A percentile compares a stretch with the other conserved stretches of the same genome.
Conservation (phyloP, 2,113 vertebrate species). For the Erythrolamprus reginae region DNA sequence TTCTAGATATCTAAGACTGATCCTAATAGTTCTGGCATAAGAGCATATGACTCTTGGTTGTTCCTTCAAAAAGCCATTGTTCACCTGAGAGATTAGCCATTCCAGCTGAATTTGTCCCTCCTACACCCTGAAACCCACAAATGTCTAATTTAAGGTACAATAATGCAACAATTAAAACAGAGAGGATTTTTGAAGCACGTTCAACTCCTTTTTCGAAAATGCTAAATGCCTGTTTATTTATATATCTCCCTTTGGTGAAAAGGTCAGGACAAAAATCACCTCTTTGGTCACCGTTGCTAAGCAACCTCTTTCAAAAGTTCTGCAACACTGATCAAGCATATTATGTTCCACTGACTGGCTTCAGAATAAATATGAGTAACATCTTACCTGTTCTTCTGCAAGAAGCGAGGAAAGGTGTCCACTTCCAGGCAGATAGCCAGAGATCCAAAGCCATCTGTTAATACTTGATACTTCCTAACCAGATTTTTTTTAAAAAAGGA, state of each 20-base stretch:
- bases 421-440: fast-evolving
- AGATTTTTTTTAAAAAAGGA: slow-evolving; percentile 79
- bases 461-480: background rate
- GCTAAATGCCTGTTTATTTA: slow-evolving; percentile 64
- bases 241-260: slow-evolving; percentile 56
- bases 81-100: background rate
- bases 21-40: background rate
- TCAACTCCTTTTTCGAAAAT: slow-evolving; percentile 34
- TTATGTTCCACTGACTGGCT: slow-evolving; percentile 52
- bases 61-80: background rate
- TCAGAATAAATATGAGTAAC: slow-evolving; percentile 46
- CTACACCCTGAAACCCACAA: background rate
- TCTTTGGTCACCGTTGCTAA: slow-evolving; percentile 76
- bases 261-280: slow-evolving; percentile 71
- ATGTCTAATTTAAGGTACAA: slow-evolving; percentile 25
- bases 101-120: background rate
- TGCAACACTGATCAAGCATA: slow-evolving; percentile 62
- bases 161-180: slow-evolving; percentile 49
- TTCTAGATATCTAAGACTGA: background rate
- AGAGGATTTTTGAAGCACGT: slow-evolving; percentile 30
- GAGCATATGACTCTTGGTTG: background rate
- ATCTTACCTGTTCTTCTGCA: slow-evolving; percentile 64
- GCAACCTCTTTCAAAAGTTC: slow-evolving; percentile 72
- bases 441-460: background rate
- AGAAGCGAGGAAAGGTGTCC: fast-evolving